Evolutionary conservation across 2,797 vertebrate genomes (phyloP), one percentile per base, ranked within the genome.

Genomic region (Malacoraja senta): DNA sequence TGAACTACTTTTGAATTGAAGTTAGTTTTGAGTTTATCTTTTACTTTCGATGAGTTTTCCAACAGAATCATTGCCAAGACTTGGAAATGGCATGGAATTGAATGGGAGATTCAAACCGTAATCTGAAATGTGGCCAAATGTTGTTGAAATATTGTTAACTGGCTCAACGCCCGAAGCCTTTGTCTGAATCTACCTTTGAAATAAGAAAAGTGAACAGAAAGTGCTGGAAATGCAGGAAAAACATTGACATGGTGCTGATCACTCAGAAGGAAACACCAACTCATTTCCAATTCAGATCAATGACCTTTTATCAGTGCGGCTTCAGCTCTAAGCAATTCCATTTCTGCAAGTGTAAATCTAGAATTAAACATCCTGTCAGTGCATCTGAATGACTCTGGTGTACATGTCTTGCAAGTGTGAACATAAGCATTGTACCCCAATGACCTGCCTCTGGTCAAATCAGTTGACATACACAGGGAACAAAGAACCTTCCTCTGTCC

Each of bases 51-150:
- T 86, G 15, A 86, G 58, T 65, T 86, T 63, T 29, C 61, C 83
- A 65, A 32, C 17, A 68, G 63, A 68, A 19, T 32, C 63, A 68
- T 88, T 68, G 9, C 68, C 65, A 88, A 19, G 15, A 38, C 8
- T 17, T 68, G 84, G 32, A 68, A 21, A 0, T 68, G 68, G 29
- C 9, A 19, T 68, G n/a, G 15, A 68, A 35, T 2, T 68, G 63
- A 88, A 88, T 35, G 15, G 77, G n/a, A 35, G 32, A 78, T 88
- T 88, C n/a, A 68, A 68, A 68, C 68, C 68, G 17, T 44, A 88
- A 88, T 88, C 63, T 88, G 84, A 88, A 68, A 68, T 35, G 38
- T n/a, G 17, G n/a, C n/a, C 29, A 68, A 88, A 68, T 88, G 61
- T 32, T 86, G 61, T 35, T 84, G 10, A 84, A 12, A 1, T n/a